phyloP scores from a whole-genome alignment of 2,113 vertebrate species.

The Gymnogyps californianus region DNA sequence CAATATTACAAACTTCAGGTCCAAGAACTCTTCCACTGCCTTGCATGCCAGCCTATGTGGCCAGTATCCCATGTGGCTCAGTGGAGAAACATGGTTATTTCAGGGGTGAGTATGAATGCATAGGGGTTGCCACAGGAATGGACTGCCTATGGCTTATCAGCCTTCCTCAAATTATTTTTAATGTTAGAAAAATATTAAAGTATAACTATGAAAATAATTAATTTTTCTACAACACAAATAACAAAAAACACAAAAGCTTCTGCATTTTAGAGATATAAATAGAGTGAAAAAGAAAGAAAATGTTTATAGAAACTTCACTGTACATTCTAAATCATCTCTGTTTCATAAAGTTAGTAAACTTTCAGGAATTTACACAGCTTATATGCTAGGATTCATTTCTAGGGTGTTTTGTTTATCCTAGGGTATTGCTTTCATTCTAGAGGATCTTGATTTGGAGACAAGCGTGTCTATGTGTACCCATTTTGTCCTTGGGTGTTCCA shows the following conservation, averaged over 20 bases:
- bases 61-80: not conserved
- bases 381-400: not conserved
- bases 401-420: fast-evolving
- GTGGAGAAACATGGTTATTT: not conserved
- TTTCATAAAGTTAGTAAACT: not conserved
- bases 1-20: not conserved
- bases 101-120: not conserved
- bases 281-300: not conserved
- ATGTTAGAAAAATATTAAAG: not conserved
- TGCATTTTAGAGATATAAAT: not conserved
- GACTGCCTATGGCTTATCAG: not conserved
- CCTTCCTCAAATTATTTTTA: not conserved
- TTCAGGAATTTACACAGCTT: not conserved
- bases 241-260: too few species aligned
- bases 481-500: not conserved
- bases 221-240: not conserved
- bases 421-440: not conserved
- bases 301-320: not conserved
- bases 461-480: not conserved
- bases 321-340: not conserved
- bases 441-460: not conserved
- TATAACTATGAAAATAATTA: not conserved
- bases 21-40: not conserved
- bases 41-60: not conserved
- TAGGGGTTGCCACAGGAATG: not conserved